Percentiles rank a stretch among this genome's conserved stretches.
These are phyloP conservation scores for Dolichoris vasculosae DNA, from an alignment of 1,140 invertebrate genomes.

Conservation along the genomic window DNA sequence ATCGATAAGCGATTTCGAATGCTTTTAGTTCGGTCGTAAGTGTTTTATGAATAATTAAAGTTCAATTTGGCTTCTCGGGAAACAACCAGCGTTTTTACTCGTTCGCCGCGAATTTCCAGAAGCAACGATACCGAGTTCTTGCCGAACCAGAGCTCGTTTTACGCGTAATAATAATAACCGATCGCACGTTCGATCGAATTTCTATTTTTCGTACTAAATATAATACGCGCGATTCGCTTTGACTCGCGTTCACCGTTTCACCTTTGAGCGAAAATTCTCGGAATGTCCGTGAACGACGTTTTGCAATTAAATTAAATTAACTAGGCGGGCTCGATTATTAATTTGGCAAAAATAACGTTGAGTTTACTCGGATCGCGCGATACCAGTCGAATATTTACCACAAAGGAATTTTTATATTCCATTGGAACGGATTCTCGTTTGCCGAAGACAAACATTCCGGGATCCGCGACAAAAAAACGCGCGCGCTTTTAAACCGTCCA, in stretches of 20 bases:
- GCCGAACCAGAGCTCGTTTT: background rate
- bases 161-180: background rate
- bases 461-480: background rate
- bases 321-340: no score
- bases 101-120: background rate
- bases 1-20: background rate
- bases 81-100: background rate
- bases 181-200: background rate
- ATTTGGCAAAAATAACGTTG: no score
- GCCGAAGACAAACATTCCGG: background rate
- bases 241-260: background rate
- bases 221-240: background rate
- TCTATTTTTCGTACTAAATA: background rate
- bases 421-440: background rate
- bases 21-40: background rate
- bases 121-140: background rate
- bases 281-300: no score
- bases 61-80: background rate
- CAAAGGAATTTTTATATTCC: background rate
- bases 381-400: no score
- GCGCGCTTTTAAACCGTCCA: background rate
- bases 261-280: background rate
- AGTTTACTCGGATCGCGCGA: no score
- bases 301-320: no score
- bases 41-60: background rate